These are phyloP conservation scores for Phenacoccus solenopsis DNA, from an alignment of 1,140 invertebrate genomes.

Conservation along the genomic window DNA sequence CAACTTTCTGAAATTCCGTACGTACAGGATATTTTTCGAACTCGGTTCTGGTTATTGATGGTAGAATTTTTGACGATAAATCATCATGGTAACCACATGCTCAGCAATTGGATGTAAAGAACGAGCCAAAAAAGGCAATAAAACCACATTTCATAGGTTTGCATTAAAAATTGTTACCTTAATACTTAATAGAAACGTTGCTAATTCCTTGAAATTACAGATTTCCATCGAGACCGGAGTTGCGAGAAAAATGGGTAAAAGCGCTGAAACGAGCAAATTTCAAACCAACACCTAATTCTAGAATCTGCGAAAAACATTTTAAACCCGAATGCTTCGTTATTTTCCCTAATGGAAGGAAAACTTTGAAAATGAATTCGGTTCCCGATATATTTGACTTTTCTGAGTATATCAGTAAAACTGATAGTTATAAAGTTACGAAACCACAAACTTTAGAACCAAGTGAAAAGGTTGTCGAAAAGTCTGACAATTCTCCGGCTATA, in stretches of 20 bases:
- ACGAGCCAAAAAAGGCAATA: background rate
- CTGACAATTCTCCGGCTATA: no score
- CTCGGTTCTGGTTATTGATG: no score
- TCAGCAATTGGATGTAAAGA: background rate
- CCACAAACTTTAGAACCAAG: no score
- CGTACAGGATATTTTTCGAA: no score
- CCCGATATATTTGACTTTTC: background rate
- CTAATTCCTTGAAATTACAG: constrained; percentile 19
- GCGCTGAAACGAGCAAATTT: constrained; percentile 23
- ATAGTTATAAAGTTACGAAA: no score
- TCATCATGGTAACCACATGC: background rate
- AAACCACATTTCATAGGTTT: background rate
- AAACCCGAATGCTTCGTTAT: constrained; percentile 6
- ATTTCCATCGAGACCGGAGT: constrained; percentile 21
- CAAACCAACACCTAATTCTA: constrained; percentile 19
- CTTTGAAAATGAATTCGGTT: background rate
- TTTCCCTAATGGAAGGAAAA: background rate
- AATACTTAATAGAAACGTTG: background rate
- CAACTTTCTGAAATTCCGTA: no score
- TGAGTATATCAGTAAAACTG: no score
- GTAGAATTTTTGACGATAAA: no score
- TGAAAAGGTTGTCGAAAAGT: no score
- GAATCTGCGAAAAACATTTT: constrained; percentile 23
- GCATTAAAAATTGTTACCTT: background rate
- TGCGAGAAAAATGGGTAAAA: constrained; percentile 20